phyloP scores from a whole-genome alignment of 2,888 invertebrate genomes.

The Periphyllus acericola region DNA sequence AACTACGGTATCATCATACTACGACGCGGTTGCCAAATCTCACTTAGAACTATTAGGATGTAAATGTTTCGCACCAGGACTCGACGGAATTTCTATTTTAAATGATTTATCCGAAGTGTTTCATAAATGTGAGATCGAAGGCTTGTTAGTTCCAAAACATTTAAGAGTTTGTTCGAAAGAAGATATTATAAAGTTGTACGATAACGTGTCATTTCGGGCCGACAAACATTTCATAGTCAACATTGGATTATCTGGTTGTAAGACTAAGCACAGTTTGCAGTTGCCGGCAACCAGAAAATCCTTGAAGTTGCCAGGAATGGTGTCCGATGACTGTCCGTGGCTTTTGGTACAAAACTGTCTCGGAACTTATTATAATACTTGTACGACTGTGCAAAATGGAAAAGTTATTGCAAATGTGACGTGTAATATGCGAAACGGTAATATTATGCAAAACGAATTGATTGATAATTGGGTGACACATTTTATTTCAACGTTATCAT shows the following conservation, averaged over 20 bases:
- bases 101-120: conserved; percentile 82
- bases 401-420: conserved; percentile 83
- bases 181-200: conserved; percentile 78
- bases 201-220: conserved; percentile 72
- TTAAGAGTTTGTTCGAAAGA: conserved; percentile 76
- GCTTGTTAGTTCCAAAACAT: conserved; percentile 76
- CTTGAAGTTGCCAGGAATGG: conserved; percentile 76
- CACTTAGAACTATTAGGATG: conserved; percentile 84
- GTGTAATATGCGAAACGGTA: conserved; percentile 74
- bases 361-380: conserved; percentile 80
- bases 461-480: conserved; percentile 78
- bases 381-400: conserved; percentile 83
- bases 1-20: conserved; percentile 81
- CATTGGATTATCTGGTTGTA: conserved; percentile 79
- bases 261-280: conserved; percentile 77
- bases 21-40: conserved; percentile 83
- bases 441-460: conserved; percentile 74
- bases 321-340: conserved; percentile 81
- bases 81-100: conserved; percentile 79
- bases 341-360: conserved; percentile 80
- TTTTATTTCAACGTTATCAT: conserved; percentile 76
- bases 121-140: conserved; percentile 76
- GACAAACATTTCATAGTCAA: conserved; percentile 78
- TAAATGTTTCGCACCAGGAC: conserved; percentile 81
- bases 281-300: conserved; percentile 76